phyloP scores from a whole-genome alignment of 2,797 vertebrate species.

The Rhynchonycteris naso region DNA sequence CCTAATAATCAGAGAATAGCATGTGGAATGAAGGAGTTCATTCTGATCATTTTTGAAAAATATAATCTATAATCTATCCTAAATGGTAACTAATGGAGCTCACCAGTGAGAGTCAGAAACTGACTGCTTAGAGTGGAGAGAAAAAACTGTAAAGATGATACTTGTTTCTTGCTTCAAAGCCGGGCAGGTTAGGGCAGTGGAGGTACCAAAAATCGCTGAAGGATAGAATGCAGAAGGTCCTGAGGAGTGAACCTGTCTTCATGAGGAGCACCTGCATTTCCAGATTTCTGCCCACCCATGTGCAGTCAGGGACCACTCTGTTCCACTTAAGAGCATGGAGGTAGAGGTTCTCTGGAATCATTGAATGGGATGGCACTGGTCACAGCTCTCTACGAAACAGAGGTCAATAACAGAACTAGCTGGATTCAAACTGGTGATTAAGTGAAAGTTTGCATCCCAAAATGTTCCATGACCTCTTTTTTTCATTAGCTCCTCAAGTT shows the following conservation, averaged over 20 bases:
- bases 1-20: too few species aligned
- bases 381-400: background rate
- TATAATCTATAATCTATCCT: background rate
- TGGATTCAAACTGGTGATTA: accelerated
- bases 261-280: too few species aligned
- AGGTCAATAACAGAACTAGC: too few species aligned
- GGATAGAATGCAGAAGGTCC: background rate
- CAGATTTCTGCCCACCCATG: background rate
- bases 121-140: background rate
- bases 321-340: accelerated
- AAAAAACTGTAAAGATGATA: accelerated
- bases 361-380: accelerated
- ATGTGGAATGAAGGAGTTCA: background rate
- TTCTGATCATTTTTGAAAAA: background rate
- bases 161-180: background rate
- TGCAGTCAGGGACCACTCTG: too few species aligned
- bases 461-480: accelerated
- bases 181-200: too few species aligned
- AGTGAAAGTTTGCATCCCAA: background rate
- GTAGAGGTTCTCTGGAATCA: too few species aligned
- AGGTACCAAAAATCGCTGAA: background rate
- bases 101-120: background rate
- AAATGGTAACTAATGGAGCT: background rate
- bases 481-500: background rate
- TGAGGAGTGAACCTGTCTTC: background rate